Conservation (phyloP, 2,113 vertebrate species). For the Mesembrinibis cayennensis region DNA sequence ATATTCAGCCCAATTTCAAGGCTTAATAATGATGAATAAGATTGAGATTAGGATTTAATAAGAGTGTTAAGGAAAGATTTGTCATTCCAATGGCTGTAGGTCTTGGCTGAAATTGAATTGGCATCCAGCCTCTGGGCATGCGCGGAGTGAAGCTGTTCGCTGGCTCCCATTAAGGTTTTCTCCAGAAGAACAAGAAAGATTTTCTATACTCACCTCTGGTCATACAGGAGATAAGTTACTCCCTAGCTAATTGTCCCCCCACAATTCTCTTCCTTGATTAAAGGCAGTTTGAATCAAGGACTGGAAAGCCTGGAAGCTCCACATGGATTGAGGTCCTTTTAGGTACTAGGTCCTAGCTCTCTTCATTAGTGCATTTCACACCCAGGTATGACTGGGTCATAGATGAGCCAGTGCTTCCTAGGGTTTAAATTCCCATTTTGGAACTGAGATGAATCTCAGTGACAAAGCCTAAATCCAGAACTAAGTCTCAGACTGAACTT, state of each 20-base stretch:
- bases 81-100: slow-evolving; percentile 68
- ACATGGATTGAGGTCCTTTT: accelerated
- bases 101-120: slow-evolving; percentile 64
- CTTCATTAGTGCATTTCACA: background rate
- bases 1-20: slow-evolving; percentile 75
- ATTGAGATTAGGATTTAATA: slow-evolving; percentile 79
- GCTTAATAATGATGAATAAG: slow-evolving; percentile 79
- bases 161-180: background rate
- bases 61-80: slow-evolving; percentile 76
- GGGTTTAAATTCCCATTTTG: background rate
- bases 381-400: background rate
- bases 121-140: slow-evolving; percentile 30
- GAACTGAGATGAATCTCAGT: background rate
- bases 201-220: background rate
- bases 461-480: background rate
- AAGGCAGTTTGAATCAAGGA: background rate
- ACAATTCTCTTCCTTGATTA: background rate
- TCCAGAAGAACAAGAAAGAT: background rate
- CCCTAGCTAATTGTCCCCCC: background rate
- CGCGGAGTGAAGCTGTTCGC: background rate
- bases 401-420: background rate
- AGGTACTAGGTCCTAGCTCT: background rate
- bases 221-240: background rate
- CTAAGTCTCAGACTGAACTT: background rate
- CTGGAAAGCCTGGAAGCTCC: background rate